phyloP scores from a whole-genome alignment of 2,797 vertebrate genomes.

The Rhynchotus rufescens region DNA sequence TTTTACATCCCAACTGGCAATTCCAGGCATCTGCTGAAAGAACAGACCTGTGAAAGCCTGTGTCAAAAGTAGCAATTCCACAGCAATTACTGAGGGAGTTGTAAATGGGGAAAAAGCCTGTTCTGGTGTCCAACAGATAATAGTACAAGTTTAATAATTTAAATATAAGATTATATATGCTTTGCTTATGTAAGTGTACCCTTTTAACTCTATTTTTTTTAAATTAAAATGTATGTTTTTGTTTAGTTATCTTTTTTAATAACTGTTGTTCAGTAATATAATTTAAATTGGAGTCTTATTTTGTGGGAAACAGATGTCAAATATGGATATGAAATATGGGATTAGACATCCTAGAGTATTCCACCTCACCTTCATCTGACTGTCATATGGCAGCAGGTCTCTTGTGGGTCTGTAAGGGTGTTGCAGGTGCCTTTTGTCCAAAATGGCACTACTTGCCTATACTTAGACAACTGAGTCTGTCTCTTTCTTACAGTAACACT shows the following conservation, averaged over 20 bases:
- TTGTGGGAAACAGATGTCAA: not conserved
- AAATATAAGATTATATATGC: not conserved
- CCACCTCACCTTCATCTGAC: not conserved
- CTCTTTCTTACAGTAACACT: not conserved
- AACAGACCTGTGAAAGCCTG: constrained; percentile 27
- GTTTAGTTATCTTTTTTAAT: not conserved
- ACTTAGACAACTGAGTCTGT: not conserved
- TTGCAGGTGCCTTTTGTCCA: not conserved
- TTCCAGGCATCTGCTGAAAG: constrained; percentile 20
- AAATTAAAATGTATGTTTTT: not conserved
- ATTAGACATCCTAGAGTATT: not conserved
- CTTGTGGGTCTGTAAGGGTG: not conserved
- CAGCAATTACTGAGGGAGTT: too few relatives aligned
- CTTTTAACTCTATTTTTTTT: not conserved
- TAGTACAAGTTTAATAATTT: not conserved
- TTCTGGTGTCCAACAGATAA: not conserved
- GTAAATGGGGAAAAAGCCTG: not conserved
- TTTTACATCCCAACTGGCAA: constrained; percentile 47
- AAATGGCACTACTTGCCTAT: not conserved
- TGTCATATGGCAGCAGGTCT: not conserved
- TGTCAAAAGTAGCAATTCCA: not conserved
- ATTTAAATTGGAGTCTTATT: not conserved
- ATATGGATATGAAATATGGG: not conserved
- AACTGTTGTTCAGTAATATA: not conserved
- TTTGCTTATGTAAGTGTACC: not conserved